These are phyloP conservation scores for Buceros bicornis DNA, from an alignment of 2,797 vertebrate genomes.

Conservation along the genomic window DNA sequence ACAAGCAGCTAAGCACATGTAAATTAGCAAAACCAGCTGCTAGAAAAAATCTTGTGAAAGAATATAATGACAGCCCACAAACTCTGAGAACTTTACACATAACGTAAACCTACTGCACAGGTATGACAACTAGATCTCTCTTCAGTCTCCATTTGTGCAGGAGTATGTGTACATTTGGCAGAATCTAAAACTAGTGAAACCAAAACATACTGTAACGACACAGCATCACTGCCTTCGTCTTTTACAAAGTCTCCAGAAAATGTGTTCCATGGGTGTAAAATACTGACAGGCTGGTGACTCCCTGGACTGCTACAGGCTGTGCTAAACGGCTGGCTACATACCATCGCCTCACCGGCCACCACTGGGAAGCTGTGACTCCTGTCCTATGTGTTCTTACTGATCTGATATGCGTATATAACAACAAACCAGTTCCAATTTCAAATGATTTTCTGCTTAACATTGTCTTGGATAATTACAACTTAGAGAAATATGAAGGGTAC, in stretches of 20 bases:
- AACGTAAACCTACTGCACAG: too few species aligned
- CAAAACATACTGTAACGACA: background rate
- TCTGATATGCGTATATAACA: background rate
- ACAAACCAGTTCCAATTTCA: background rate
- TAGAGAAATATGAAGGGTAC: background rate
- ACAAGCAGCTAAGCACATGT: conserved; percentile 1
- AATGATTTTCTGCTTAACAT: background rate
- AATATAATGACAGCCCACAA: background rate
- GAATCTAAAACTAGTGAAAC: background rate
- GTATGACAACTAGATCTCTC: background rate
- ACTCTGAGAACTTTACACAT: background rate
- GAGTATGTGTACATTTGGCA: background rate
- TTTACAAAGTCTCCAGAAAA: background rate
- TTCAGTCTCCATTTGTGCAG: background rate
- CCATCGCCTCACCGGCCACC: background rate
- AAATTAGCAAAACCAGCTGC: conserved; percentile 5
- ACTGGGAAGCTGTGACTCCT: background rate
- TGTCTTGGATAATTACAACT: background rate
- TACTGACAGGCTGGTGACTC: background rate
- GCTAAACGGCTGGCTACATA: background rate
- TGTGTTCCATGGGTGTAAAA: background rate
- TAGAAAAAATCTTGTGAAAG: background rate
- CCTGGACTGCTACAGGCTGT: background rate
- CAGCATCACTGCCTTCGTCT: background rate
- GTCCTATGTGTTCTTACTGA: background rate